Percentiles rank a stretch among this genome's conserved stretches.
phyloP scores from a whole-genome alignment of 2,113 vertebrate species.

The Acanthisitta chloris region DNA sequence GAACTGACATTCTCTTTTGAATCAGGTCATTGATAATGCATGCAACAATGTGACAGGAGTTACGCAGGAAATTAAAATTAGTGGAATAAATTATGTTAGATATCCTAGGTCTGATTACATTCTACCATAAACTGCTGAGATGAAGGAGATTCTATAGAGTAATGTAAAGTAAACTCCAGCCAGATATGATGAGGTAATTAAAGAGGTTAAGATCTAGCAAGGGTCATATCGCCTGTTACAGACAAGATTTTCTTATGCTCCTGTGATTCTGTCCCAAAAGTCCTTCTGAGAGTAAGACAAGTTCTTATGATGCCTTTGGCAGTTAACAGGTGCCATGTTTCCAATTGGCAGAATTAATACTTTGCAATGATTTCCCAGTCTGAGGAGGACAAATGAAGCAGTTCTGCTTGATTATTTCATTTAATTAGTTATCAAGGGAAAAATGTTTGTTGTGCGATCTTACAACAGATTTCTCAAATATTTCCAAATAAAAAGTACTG shows the following conservation, averaged over 20 bases:
- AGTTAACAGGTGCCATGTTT: not conserved
- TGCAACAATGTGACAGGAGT: not conserved
- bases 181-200: not conserved
- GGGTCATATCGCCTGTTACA: not conserved
- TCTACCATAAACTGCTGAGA: not conserved
- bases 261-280: not conserved
- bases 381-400: not conserved
- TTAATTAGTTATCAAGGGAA: not conserved
- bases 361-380: not conserved
- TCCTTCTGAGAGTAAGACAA: not conserved
- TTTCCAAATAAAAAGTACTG: not conserved
- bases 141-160: not conserved
- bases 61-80: not conserved
- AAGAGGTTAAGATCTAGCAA: not conserved
- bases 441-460: not conserved
- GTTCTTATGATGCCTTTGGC: not conserved
- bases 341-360: not conserved
- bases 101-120: not conserved
- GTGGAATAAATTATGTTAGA: not conserved
- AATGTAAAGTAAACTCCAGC: not conserved
- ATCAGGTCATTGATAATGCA: not conserved
- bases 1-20: not conserved
- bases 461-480: not conserved
- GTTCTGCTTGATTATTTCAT: not conserved
- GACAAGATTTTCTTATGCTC: not conserved